Evolutionary conservation across 2,113 vertebrate species (phyloP).

Genomic region (Pelvicachromis taeniatus): DNA sequence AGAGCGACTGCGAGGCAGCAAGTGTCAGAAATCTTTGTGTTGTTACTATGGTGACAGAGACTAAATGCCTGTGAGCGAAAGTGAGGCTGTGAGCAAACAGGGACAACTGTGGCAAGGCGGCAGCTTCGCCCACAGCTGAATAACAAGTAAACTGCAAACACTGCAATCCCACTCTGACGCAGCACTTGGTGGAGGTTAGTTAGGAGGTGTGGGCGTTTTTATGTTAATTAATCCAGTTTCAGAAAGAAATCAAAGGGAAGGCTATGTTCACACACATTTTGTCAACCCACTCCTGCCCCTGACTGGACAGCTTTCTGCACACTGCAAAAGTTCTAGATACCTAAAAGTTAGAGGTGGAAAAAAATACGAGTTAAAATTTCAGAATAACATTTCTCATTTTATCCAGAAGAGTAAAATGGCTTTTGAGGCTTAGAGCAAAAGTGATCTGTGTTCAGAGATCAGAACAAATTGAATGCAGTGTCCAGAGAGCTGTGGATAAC

Average conservation of each 20-base stretch:
- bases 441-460: not conserved
- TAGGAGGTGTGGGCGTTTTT: not conserved
- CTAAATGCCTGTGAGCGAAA: conserved; percentile 17
- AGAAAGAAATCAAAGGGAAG: conserved; percentile 8
- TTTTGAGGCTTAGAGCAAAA: not conserved
- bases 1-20: conserved; percentile 12
- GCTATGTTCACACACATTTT: conserved; percentile 48
- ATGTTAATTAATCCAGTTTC: conserved; percentile 37
- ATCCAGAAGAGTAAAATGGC: not conserved
- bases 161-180: conserved; percentile 43
- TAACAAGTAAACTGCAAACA: conserved; percentile 41
- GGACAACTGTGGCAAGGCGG: conserved; percentile 10
- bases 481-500: conserved; percentile 55
- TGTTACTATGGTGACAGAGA: conserved; percentile 57
- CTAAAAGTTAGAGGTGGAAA: not conserved
- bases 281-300: conserved; percentile 41
- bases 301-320: conserved; percentile 55
- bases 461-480: not conserved
- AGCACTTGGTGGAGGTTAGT: conserved; percentile 39
- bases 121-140: conserved; percentile 5
- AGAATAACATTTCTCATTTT: not conserved
- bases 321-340: not conserved
- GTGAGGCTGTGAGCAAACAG: conserved; percentile 31
- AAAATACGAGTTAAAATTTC: not conserved
- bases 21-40: conserved; percentile 41